Percentiles rank a stretch among this genome's conserved stretches.
These are phyloP conservation scores for Sander vitreus DNA, from an alignment of 2,113 vertebrate genomes.

Conservation along the genomic window DNA sequence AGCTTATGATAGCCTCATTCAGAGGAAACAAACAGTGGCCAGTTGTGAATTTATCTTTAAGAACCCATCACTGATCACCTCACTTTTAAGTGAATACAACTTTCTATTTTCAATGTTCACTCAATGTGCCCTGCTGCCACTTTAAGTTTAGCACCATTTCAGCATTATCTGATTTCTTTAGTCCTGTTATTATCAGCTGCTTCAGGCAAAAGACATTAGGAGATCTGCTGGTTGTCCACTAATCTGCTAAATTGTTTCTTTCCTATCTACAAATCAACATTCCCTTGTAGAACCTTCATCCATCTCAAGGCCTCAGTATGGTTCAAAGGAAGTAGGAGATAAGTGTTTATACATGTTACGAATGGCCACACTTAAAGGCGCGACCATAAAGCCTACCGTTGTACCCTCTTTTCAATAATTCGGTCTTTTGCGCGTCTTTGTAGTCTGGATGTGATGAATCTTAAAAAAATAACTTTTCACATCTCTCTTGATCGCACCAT, in stretches of 20 bases:
- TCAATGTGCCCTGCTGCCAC: constrained; percentile 2
- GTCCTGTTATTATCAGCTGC: background rate
- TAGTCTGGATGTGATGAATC: background rate
- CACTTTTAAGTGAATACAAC: constrained; percentile 10
- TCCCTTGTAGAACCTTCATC: background rate
- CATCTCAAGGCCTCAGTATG: background rate
- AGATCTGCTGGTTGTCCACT: background rate
- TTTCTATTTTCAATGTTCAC: constrained; percentile 27
- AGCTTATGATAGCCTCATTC: constrained; percentile 4
- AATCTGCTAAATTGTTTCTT: background rate
- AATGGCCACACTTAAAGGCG: background rate
- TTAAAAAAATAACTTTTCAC: background rate
- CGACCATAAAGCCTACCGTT: background rate
- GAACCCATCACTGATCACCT: constrained; percentile 29
- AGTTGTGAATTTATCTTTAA: constrained; percentile 11
- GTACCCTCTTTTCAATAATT: background rate
- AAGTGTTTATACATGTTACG: background rate
- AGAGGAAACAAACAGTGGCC: background rate
- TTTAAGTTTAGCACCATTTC: constrained; percentile 10
- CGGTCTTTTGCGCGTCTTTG: background rate
- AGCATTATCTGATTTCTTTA: background rate
- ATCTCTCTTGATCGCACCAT: background rate
- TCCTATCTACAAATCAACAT: background rate
- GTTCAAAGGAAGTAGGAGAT: constrained; percentile 9
- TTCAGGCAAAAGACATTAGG: background rate